Evolutionary conservation across 2,888 invertebrate genomes (phyloP).

Genomic region (Lypha dubia): DNA sequence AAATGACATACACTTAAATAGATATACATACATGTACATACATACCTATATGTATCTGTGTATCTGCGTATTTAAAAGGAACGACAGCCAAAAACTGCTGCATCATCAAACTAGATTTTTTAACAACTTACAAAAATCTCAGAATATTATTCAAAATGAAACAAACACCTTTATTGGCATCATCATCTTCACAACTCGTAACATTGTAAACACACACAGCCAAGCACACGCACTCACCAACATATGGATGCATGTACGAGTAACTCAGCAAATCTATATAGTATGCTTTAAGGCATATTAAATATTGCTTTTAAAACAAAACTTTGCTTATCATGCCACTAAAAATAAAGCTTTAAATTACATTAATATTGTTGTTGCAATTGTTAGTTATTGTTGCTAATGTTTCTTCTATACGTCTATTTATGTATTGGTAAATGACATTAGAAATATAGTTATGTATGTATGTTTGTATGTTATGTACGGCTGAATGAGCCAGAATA

Average conservation of each 20-base stretch:
- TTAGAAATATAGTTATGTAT: not conserved
- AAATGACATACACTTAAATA: constrained; percentile 29
- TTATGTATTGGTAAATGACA: constrained; percentile 49
- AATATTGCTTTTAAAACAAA: not conserved
- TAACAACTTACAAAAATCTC: constrained; percentile 34
- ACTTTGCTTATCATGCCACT: not conserved
- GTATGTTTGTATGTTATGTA: not conserved
- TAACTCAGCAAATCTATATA: constrained; percentile 10
- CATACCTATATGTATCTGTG: too few relatives aligned
- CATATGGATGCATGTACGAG: not conserved
- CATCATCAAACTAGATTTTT: constrained; percentile 52
- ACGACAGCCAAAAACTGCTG: constrained; percentile 50
- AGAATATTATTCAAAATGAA: constrained; percentile 25
- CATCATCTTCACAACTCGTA: constrained; percentile 28
- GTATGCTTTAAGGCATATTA: constrained; percentile 40
- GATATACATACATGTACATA: too few relatives aligned
- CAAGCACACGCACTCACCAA: not conserved
- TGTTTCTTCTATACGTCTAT: not conserved
- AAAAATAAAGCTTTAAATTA: constrained; percentile 21
- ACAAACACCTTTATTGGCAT: constrained; percentile 62
- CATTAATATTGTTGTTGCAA: constrained; percentile 13
- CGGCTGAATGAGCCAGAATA: not conserved
- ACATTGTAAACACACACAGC: constrained; percentile 20
- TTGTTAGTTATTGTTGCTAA: constrained; percentile 4
- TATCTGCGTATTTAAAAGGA: too few relatives aligned